A percentile compares a stretch with the other conserved stretches of the same genome.
Conservation (phyloP, 2,888 invertebrate genomes). For the Hirtodrosophila histrioides region DNA sequence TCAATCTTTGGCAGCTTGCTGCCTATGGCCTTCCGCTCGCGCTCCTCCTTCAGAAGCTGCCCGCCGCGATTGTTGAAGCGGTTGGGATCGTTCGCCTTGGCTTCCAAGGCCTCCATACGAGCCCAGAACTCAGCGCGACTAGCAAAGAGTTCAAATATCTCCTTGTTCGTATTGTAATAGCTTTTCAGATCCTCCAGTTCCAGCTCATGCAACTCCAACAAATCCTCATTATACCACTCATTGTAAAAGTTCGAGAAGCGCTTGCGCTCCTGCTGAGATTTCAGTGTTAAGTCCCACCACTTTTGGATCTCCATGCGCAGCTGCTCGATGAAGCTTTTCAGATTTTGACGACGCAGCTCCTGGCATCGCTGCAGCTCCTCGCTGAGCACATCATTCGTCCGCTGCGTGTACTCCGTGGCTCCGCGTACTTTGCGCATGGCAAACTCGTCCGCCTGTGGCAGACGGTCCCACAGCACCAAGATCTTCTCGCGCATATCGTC, state of each 20-base stretch:
- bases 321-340: constrained; percentile 86
- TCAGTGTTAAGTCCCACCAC: constrained; percentile 92
- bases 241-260: constrained; percentile 88
- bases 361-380: constrained; percentile 91
- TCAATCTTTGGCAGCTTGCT: constrained; percentile 91
- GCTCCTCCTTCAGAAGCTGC: constrained; percentile 93
- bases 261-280: constrained; percentile 87
- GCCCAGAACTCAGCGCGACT: constrained; percentile 90
- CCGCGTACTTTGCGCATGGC: constrained; percentile 87
- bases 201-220: constrained; percentile 91
- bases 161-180: constrained; percentile 88
- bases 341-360: constrained; percentile 90
- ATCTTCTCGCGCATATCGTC: constrained; percentile 88
- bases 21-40: constrained; percentile 91
- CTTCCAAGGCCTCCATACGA: constrained; percentile 90
- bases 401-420: constrained; percentile 72
- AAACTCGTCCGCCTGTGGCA: constrained; percentile 88
- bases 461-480: constrained; percentile 89
- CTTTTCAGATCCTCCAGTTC: constrained; percentile 89
- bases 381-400: constrained; percentile 82
- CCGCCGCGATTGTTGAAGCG: constrained; percentile 95
- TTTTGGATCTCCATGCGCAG: constrained; percentile 89
- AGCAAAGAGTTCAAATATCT: constrained; percentile 88
- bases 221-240: constrained; percentile 91
- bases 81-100: constrained; percentile 90